phyloP scores from a whole-genome alignment of 2,888 invertebrate species.

The Xestia sexstrigata region DNA sequence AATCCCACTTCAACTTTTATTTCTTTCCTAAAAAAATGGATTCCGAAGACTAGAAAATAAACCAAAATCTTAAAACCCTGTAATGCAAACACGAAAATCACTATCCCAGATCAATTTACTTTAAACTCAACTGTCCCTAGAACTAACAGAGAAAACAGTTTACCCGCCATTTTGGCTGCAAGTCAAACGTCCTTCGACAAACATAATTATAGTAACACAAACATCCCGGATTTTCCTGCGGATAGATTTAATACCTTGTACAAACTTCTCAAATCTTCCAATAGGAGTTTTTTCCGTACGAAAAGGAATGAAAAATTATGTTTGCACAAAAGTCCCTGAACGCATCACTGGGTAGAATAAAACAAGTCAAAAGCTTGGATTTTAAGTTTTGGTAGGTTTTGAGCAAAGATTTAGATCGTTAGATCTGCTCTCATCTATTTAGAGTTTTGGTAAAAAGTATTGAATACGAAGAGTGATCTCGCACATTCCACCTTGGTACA shows the following conservation, averaged over 20 bases:
- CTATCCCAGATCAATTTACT: conserved; percentile 18
- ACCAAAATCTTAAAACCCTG: background rate
- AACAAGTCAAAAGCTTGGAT: background rate
- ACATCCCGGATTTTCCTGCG: conserved; percentile 39
- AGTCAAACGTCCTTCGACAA: conserved; percentile 51
- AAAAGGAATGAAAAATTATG: conserved; percentile 31
- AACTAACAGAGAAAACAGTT: conserved; percentile 40
- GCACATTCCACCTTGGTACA: no score
- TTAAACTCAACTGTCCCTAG: conserved; percentile 13
- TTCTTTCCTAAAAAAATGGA: no score
- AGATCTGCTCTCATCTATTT: background rate
- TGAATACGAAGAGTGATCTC: background rate
- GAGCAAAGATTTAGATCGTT: background rate
- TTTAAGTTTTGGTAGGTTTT: background rate
- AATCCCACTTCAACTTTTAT: no score
- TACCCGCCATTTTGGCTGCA: conserved; percentile 25
- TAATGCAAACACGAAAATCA: background rate
- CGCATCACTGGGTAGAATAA: background rate
- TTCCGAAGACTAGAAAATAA: no score
- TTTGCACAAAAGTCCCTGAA: conserved; percentile 31
- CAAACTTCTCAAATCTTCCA: conserved; percentile 32
- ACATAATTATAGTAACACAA: conserved; percentile 61
- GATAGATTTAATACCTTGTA: conserved; percentile 42
- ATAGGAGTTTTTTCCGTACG: conserved; percentile 9
- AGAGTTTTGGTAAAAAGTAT: background rate